These are phyloP conservation scores for Lanistes nyassanus DNA, from an alignment of 1,140 invertebrate species.

Conservation along the genomic window DNA sequence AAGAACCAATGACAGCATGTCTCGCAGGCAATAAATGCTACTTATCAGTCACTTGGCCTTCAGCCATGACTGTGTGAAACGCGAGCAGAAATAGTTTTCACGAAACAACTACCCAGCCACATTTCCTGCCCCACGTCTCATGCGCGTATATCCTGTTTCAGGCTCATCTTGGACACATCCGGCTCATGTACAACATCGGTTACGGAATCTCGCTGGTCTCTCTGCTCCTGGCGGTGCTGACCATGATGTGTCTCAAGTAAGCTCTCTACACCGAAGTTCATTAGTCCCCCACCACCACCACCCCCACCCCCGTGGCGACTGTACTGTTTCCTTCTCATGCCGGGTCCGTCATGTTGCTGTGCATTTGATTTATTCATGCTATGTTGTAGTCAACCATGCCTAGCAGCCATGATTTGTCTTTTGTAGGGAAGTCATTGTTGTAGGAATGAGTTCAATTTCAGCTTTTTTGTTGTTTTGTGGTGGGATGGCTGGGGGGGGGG, in stretches of 20 bases:
- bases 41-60: too few relatives aligned
- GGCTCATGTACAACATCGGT: slow-evolving; percentile 75
- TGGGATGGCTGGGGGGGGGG: too few relatives aligned
- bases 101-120: background rate
- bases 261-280: too few relatives aligned
- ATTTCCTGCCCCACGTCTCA: background rate
- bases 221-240: slow-evolving; percentile 75
- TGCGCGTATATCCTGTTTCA: too few relatives aligned
- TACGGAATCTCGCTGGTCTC: slow-evolving; percentile 77
- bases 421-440: too few relatives aligned
- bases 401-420: too few relatives aligned
- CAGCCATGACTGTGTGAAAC: background rate
- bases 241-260: slow-evolving; percentile 78
- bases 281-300: too few relatives aligned
- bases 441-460: too few relatives aligned
- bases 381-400: too few relatives aligned
- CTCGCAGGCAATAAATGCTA: background rate
- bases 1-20: background rate
- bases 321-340: too few relatives aligned
- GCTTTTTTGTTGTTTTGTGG: too few relatives aligned
- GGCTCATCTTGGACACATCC: slow-evolving; percentile 74
- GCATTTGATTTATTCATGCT: background rate
- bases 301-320: too few relatives aligned
- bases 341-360: background rate
- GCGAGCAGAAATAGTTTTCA: background rate